Evolutionary conservation across 2,797 vertebrate genomes (phyloP).

Genomic region (Gouania willdenowi): DNA sequence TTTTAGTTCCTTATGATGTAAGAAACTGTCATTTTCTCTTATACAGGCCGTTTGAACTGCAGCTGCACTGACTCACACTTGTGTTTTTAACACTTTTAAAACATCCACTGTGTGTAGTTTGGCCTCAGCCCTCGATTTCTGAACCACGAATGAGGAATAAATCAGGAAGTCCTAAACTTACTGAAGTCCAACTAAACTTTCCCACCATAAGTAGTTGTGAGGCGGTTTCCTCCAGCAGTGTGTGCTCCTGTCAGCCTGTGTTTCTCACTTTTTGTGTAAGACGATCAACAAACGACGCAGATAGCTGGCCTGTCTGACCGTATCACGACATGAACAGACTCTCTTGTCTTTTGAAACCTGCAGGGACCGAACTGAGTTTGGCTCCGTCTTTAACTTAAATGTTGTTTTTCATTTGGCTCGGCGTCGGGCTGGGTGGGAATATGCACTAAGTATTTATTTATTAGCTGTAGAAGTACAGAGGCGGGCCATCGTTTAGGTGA

Average conservation of each 20-base stretch:
- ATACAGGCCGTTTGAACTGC: no score
- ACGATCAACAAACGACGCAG: constrained; percentile 56
- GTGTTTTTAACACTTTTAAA: no score
- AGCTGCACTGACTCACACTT: no score
- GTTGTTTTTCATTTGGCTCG: constrained; percentile 71
- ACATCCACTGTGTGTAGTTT: no score
- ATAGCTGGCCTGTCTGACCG: constrained; percentile 81
- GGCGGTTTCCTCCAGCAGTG: constrained; percentile 13
- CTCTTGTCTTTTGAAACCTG: constrained; percentile 58
- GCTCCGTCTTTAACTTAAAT: constrained; percentile 78
- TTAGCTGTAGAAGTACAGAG: constrained; percentile 71
- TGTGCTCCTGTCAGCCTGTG: no score
- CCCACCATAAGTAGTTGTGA: no score
- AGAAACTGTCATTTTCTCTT: no score
- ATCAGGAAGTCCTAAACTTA: no score
- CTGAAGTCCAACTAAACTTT: no score
- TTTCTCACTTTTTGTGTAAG: constrained; percentile 32
- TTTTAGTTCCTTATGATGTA: no score
- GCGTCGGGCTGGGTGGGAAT: constrained; percentile 70
- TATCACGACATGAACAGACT: constrained; percentile 45
- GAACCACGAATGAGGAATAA: no score
- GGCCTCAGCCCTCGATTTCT: no score
- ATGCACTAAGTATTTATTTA: constrained; percentile 87
- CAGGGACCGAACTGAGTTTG: constrained; percentile 74
- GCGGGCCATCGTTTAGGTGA: constrained; percentile 70